phyloP scores from a whole-genome alignment of 2,888 invertebrate genomes.

The Nysson spinosus region DNA sequence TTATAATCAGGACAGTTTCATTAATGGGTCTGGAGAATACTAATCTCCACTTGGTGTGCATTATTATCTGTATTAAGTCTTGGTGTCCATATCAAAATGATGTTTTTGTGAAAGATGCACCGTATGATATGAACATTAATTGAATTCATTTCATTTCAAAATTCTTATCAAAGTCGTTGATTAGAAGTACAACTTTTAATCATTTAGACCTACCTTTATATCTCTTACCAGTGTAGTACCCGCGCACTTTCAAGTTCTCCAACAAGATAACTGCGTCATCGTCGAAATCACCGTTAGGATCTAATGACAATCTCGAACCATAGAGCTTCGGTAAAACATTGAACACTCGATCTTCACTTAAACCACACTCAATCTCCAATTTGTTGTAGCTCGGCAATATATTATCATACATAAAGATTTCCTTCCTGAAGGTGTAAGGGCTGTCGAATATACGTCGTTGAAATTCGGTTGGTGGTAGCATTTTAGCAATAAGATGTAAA shows the following conservation, averaged over 20 bases:
- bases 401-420: slow-evolving; percentile 79
- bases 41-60: too few species aligned
- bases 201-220: slow-evolving; percentile 70
- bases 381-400: slow-evolving; percentile 78
- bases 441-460: slow-evolving; percentile 80
- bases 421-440: slow-evolving; percentile 80
- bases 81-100: too few species aligned
- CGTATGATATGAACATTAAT: too few species aligned
- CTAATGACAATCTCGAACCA: slow-evolving; percentile 78
- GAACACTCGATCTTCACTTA: slow-evolving; percentile 75
- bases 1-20: too few species aligned
- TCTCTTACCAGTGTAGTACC: slow-evolving; percentile 79
- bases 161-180: too few species aligned
- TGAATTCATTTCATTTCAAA: too few species aligned
- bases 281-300: slow-evolving; percentile 75
- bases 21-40: too few species aligned
- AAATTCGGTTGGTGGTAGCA: slow-evolving; percentile 80
- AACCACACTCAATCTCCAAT: slow-evolving; percentile 78
- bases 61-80: too few species aligned
- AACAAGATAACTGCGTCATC: slow-evolving; percentile 80
- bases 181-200: too few species aligned
- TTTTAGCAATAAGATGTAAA: slow-evolving; percentile 80
- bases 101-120: too few species aligned
- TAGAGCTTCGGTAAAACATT: slow-evolving; percentile 79
- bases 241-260: slow-evolving; percentile 79